Conservation (phyloP, 2,797 vertebrate species). For the Melanotaenia maccullochi region DNA sequence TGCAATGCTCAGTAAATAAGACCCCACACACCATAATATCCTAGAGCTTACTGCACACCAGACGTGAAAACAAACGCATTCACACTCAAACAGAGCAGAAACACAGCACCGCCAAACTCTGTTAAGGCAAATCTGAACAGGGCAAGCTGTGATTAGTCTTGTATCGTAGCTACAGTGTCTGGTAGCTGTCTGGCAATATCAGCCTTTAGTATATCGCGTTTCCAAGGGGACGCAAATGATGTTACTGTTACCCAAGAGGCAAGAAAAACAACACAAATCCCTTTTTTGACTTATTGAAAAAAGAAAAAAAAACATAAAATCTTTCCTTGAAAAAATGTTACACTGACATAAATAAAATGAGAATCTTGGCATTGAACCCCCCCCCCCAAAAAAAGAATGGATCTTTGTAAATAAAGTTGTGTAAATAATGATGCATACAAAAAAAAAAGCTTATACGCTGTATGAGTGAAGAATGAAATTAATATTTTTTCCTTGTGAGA, state of each 20-base stretch:
- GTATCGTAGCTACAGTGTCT: conserved; percentile 60
- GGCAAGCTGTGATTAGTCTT: conserved; percentile 52
- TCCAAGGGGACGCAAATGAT: conserved; percentile 42
- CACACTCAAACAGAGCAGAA: conserved; percentile 64
- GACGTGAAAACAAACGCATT: conserved; percentile 33
- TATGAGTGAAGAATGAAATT: conserved; percentile 68
- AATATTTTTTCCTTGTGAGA: conserved; percentile 62
- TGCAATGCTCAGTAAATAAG: conserved; percentile 41
- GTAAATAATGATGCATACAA: conserved; percentile 59
- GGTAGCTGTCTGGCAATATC: conserved; percentile 60
- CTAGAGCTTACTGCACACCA: conserved; percentile 39
- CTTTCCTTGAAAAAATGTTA: conserved; percentile 11
- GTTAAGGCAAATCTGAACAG: conserved; percentile 79
- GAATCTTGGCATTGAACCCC: conserved; percentile 61
- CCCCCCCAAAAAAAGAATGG: background rate
- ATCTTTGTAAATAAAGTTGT: conserved; percentile 47
- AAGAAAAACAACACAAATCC: conserved; percentile 48
- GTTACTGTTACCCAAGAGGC: conserved; percentile 53
- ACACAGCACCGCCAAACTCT: conserved; percentile 56
- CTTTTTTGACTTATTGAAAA: conserved; percentile 52
- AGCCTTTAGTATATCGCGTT: conserved; percentile 53
- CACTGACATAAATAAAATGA: conserved; percentile 56
- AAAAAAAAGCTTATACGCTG: conserved; percentile 88
- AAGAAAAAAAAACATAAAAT: conserved; percentile 35
- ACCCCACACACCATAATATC: conserved; percentile 20